Base-by-base conservation (phyloP, 2,113 vertebrate genomes). In the Galbula dea region DNA sequence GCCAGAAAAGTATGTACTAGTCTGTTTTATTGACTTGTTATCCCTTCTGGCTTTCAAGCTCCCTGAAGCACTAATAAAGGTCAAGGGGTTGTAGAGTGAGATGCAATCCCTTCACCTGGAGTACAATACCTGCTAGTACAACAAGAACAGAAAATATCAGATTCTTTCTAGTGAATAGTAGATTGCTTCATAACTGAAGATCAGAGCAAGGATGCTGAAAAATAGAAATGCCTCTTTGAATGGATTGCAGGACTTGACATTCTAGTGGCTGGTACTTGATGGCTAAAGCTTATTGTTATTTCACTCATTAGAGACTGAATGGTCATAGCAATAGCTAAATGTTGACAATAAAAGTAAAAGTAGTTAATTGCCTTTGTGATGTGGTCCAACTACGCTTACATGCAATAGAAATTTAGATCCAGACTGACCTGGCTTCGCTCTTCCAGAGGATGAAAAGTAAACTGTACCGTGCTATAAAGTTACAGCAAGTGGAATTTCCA, bases 1-100 rank as follows among this genome's bases (percentile, higher is more conserved):
- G 68, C 34, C 71, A 46, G 24, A 85, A 80, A 74, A 93, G 93
- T 83, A 92, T 24, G 65, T 86, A 54, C 52, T 75, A 59, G 81
- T 51, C 75, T 86, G 27, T 90, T 83, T 95, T 95, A 94, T 90
- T 93, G 83, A 91, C 84, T 87, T 81, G n/a, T 81, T 73, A 81
- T 82, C 51, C 54, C 58, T 61, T 82, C 72, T 86, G 73, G 30
- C 55, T 94, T 91, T 85, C 61, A 61, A 88, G 65, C 83, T 96
- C 91, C 82, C 75, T 80, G 86, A 91, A 96, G 82, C 82, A 88
- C 69, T 94, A 91, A 92, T 88, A 93, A 95, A 94, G 95, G 91
- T 96, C 88, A 83, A 74, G 80, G 81, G 75, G 72, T 63, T 95
- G 89, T 66, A 57, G 39, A 92, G 58, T 63, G 72, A 89, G 89